Percentiles rank a stretch among this genome's conserved stretches.
Conservation (phyloP, 2,888 invertebrate genomes). For the Anorthoa munda region DNA sequence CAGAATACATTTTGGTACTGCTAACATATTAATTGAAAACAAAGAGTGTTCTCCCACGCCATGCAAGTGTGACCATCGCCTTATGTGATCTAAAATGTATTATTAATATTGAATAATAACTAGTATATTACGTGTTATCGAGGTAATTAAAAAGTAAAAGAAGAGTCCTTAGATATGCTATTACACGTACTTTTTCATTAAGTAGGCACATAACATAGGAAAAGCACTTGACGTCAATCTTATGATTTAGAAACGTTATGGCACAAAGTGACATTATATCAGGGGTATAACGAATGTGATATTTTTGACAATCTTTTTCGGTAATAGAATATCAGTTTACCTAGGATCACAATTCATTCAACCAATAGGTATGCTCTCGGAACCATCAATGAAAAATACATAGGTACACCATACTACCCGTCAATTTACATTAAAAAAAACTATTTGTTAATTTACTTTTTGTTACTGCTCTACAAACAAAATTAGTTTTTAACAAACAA, state of each 20-base stretch:
- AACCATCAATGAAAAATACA: not conserved
- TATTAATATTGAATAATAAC: constrained; percentile 47
- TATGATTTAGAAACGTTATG: too few species aligned
- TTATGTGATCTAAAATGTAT: constrained; percentile 68
- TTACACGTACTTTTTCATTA: not conserved
- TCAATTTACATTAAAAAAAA: too few species aligned
- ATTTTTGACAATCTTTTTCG: too few species aligned
- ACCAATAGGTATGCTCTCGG: too few species aligned
- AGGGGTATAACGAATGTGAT: too few species aligned
- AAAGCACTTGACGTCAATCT: not conserved
- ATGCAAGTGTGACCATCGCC: constrained; percentile 78
- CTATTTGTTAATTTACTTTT: constrained; percentile 5
- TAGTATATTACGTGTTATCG: constrained; percentile 30
- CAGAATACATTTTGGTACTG: constrained; percentile 13
- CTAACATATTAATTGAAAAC: constrained; percentile 67
- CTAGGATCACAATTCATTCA: too few species aligned
- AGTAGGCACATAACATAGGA: not conserved
- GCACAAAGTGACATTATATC: too few species aligned
- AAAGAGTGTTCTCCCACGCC: constrained; percentile 76
- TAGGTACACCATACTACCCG: too few species aligned
- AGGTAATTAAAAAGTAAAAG: constrained; percentile 16
- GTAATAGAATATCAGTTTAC: too few species aligned
- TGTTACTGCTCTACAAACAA: not conserved
- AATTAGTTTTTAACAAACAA: constrained; percentile 4
- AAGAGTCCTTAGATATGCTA: not conserved